Percentiles rank a stretch among this genome's conserved stretches.
phyloP scores from a whole-genome alignment of 2,113 vertebrate species.

The Tachuris rubrigastra region DNA sequence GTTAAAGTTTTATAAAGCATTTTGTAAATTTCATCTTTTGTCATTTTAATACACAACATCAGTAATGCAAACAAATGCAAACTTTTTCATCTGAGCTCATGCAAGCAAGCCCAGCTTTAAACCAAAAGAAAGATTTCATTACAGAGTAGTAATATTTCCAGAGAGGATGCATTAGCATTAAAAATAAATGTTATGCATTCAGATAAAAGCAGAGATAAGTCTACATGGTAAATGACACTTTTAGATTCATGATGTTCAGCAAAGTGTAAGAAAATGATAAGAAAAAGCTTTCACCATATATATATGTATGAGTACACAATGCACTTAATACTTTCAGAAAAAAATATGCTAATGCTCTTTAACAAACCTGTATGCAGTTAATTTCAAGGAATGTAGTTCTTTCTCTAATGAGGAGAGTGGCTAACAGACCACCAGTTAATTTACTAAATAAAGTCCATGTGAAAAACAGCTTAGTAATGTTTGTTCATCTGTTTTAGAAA shows the following conservation, averaged over 20 bases:
- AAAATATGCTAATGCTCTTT: background rate
- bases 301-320: background rate
- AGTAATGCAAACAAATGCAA: background rate
- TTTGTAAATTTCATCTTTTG: background rate
- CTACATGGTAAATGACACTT: constrained; percentile 1
- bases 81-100: background rate
- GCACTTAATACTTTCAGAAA: background rate
- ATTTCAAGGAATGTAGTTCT: background rate
- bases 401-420: background rate
- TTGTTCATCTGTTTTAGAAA: background rate
- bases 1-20: background rate
- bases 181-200: constrained; percentile 44
- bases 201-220: constrained; percentile 28
- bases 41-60: background rate
- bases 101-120: background rate
- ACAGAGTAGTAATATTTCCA: background rate
- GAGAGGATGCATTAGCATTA: constrained; percentile 55
- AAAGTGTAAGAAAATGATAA: background rate
- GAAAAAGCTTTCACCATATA: constrained; percentile 7
- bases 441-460: background rate
- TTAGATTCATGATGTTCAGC: constrained; percentile 7
- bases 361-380: background rate
- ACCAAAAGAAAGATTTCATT: background rate
- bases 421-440: background rate
- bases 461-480: background rate